phyloP scores from a whole-genome alignment of 2,888 invertebrate species.

The Pyrochroa serraticornis region DNA sequence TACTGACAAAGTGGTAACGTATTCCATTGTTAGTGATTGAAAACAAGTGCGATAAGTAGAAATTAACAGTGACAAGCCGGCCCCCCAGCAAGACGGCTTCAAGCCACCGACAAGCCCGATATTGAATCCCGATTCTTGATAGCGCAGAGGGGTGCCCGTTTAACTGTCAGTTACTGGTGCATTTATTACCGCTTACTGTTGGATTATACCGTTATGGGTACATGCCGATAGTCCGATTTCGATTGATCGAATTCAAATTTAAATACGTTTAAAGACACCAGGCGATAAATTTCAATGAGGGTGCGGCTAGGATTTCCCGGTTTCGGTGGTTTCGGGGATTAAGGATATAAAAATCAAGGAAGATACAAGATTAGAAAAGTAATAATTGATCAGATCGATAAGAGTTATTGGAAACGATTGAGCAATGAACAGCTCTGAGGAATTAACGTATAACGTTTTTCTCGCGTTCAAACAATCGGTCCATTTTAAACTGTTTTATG shows the following conservation, averaged over 20 bases:
- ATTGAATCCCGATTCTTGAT: conserved; percentile 42
- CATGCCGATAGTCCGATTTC: conserved; percentile 25
- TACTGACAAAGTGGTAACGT: not conserved
- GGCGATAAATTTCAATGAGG: no score
- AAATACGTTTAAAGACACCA: not conserved
- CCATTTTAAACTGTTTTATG: no score
- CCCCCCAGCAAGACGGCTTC: conserved; percentile 14
- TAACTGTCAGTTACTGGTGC: conserved; percentile 47
- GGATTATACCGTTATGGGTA: conserved; percentile 35
- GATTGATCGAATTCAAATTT: conserved; percentile 11
- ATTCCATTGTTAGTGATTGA: not conserved
- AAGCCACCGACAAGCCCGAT: conserved; percentile 21
- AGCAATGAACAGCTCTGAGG: no score
- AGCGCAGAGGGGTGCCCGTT: conserved; percentile 45
- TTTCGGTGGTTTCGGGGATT: no score
- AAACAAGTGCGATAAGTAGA: conserved; percentile 14
- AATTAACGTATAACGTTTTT: no score
- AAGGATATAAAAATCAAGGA: no score
- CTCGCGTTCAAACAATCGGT: no score
- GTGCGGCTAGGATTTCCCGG: no score
- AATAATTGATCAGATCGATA: no score
- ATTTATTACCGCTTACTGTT: conserved; percentile 45
- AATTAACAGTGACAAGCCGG: conserved; percentile 22
- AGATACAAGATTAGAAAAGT: no score
- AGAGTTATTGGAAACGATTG: no score